These are phyloP conservation scores for Cabera pusaria DNA, from an alignment of 2,888 invertebrate genomes.

Conservation along the genomic window DNA sequence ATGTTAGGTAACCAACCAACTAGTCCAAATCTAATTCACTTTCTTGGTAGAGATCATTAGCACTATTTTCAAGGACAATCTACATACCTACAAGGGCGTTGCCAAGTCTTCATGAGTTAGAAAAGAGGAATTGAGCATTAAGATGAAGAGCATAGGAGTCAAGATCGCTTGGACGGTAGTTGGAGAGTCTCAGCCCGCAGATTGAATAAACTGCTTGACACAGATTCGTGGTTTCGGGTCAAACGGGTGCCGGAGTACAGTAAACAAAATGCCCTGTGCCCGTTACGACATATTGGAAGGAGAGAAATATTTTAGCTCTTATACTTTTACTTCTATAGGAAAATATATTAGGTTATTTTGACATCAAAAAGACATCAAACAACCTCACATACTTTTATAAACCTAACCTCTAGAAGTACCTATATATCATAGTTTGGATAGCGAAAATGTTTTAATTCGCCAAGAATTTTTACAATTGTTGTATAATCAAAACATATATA, in stretches of 20 bases:
- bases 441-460: too few species aligned
- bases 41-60: constrained; percentile 54
- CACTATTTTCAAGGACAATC: constrained; percentile 68
- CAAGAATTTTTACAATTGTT: too few species aligned
- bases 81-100: constrained; percentile 64
- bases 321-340: too few species aligned
- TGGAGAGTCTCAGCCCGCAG: constrained; percentile 64
- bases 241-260: constrained; percentile 64
- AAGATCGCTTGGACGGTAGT: constrained; percentile 44
- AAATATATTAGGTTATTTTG: too few species aligned
- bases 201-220: constrained; percentile 84
- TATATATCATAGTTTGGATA: too few species aligned
- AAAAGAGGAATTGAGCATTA: constrained; percentile 48
- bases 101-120: constrained; percentile 42
- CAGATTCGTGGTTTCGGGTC: constrained; percentile 81
- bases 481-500: constrained; percentile 2
- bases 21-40: constrained; percentile 37
- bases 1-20: constrained; percentile 5
- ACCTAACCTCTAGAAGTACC: too few species aligned
- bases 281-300: constrained; percentile 69
- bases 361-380: too few species aligned
- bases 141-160: constrained; percentile 37
- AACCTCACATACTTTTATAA: too few species aligned
- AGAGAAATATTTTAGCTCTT: too few species aligned
- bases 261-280: constrained; percentile 62